Evolutionary conservation across 2,797 vertebrate species (phyloP), one percentile per base, ranked within the genome.

Genomic region (Periparus ater): DNA sequence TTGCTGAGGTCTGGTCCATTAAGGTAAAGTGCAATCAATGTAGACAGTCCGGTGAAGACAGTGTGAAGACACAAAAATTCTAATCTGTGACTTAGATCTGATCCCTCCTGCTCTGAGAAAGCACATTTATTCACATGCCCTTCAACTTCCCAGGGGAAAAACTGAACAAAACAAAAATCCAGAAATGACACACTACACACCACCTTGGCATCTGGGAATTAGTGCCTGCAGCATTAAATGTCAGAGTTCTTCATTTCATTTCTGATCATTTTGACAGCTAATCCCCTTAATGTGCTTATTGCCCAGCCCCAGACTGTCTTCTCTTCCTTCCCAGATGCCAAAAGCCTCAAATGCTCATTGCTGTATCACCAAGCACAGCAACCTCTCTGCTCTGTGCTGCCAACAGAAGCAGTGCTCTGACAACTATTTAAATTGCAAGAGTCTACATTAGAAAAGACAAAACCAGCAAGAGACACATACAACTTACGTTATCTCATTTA

Each of bases 261-360:
- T 82, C 81, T 82, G 86, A 93, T 92, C 53, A 30, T 85, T 96
- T 40, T 94, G 93, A 96, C 89, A 94, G 95, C 72, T 91, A 91
- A 87, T 85, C 88, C 53, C 67, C 48, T 71, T 85, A 53, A 82
- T 77, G 63, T 85, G 80, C 86, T 89, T 47, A 65, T 25, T 87
- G 86, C 50, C 74, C 63, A 91, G 80, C 62, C 48, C 67, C 80
- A 67, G 55, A 62, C 83, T 79, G 65, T 40, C 88, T 87, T 58
- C 79, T 51, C 58, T 86, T 51, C 44, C 77, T 92, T 73, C 77
- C 67, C 88, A 80, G 61, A 67, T 87, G 78, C 81, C 88, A 90
- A 76, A 86, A 93, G 74, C 74, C 63, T 78, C 81, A 83, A 51
- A 54, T 40, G 53, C 30, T 91, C 84, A 40, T 13, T 81, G 88